Evolutionary conservation across 2,797 vertebrate species (phyloP).

Genomic region (Vireo griseus): DNA sequence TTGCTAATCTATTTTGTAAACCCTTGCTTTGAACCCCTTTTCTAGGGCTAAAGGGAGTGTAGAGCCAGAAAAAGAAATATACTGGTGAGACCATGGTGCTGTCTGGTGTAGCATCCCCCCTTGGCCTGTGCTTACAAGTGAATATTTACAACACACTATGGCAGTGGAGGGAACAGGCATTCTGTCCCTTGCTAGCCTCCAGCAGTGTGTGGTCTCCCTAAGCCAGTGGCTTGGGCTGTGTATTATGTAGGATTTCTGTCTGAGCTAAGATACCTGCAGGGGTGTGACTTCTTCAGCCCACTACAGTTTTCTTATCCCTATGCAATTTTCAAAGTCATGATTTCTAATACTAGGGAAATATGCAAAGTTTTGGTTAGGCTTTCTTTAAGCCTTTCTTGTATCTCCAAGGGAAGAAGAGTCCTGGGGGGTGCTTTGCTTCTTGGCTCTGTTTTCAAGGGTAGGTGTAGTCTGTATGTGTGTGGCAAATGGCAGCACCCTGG

Average conservation of each 20-base stretch:
- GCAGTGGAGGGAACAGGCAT: not conserved
- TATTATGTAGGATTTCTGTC: not conserved
- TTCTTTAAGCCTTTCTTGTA: not conserved
- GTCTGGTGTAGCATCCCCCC: too few relatives aligned
- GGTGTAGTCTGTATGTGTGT: not conserved
- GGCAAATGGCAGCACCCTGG: fast-evolving
- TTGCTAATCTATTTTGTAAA: not conserved
- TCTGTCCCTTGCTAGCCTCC: fast-evolving
- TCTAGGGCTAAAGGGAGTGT: fast-evolving
- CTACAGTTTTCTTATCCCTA: not conserved
- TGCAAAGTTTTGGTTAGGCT: not conserved
- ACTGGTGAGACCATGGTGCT: fast-evolving
- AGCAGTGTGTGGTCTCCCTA: not conserved
- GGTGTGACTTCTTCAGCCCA: not conserved
- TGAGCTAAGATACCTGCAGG: not conserved
- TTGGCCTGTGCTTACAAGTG: not conserved
- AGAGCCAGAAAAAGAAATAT: not conserved
- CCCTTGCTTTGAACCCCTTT: not conserved
- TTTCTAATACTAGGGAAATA: not conserved
- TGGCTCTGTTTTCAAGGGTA: not conserved
- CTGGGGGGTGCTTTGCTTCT: not conserved
- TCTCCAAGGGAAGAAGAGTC: not conserved
- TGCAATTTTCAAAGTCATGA: not conserved
- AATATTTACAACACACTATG: fast-evolving
- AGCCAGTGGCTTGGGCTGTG: fast-evolving